A percentile compares a stretch with the other conserved stretches of the same genome.
phyloP scores from a whole-genome alignment of 2,888 invertebrate species.

The Syrista parreyssii region DNA sequence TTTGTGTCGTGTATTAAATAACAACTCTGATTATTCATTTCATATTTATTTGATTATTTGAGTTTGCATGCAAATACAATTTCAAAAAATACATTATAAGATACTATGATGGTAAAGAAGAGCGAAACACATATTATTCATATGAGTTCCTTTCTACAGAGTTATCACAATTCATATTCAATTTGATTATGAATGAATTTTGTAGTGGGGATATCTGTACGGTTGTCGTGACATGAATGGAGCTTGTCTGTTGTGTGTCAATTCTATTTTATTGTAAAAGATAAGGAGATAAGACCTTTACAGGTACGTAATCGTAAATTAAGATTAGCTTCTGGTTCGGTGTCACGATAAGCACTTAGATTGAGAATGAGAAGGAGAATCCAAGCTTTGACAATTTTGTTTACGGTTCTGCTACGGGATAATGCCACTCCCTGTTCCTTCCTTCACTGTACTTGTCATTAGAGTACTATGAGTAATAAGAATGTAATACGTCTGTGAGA shows the following conservation, averaged over 20 bases:
- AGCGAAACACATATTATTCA: not conserved
- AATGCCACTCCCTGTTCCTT: conserved; percentile 13
- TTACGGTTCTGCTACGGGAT: not conserved
- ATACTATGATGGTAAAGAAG: not conserved
- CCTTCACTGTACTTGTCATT: conserved; percentile 1
- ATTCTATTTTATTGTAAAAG: not conserved
- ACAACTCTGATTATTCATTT: not conserved
- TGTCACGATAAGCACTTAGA: not conserved
- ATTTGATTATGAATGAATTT: not conserved
- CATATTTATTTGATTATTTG: not conserved
- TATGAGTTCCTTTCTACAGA: not conserved
- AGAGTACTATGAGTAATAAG: conserved; percentile 2
- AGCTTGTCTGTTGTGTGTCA: not conserved
- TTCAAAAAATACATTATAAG: not conserved
- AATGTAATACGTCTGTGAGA: not conserved
- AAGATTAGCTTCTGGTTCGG: not conserved
- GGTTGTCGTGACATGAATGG: not conserved
- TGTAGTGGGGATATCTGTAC: not conserved
- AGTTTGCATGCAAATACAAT: not conserved
- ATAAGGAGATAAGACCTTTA: not conserved
- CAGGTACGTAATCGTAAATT: not conserved
- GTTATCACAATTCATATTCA: not conserved
- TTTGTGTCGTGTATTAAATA: not conserved
- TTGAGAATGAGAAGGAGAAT: not conserved
- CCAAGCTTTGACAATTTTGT: not conserved